Conservation (phyloP, 2,888 invertebrate genomes). For the Amaurobius ferox region DNA sequence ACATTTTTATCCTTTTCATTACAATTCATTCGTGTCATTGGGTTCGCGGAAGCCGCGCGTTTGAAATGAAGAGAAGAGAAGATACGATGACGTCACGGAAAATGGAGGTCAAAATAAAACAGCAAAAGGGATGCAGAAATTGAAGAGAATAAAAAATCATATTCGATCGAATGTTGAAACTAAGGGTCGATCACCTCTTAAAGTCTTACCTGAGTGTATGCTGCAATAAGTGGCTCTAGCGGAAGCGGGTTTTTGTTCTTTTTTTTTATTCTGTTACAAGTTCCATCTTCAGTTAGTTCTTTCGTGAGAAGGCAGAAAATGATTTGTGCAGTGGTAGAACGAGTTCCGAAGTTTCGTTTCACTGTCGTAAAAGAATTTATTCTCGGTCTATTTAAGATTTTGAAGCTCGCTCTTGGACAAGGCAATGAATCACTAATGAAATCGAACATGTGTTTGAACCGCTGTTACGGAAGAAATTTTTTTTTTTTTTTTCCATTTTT, state of each 20-base stretch:
- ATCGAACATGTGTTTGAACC: no score
- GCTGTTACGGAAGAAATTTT: no score
- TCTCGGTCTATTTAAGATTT: no score
- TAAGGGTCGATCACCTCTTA: constrained; percentile 15
- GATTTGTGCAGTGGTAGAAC: neutral
- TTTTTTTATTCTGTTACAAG: neutral
- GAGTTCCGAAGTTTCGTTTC: neutral
- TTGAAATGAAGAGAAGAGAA: neutral
- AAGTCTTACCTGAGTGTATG: neutral
- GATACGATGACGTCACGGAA: neutral
- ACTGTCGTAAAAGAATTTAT: neutral
- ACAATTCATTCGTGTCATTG: neutral
- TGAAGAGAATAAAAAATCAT: neutral
- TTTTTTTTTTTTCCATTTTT: no score
- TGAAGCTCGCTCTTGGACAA: no score
- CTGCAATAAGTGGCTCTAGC: neutral
- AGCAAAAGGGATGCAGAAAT: neutral
- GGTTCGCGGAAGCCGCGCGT: neutral
- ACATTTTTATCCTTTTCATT: neutral
- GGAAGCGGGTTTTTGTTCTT: neutral
- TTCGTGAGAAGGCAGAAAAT: neutral
- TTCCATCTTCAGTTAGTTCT: neutral
- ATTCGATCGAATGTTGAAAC: constrained; percentile 2
- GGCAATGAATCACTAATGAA: no score
- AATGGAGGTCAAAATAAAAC: neutral